Conservation (phyloP, 2,113 vertebrate species). For the Alexandromys fortis region DNA sequence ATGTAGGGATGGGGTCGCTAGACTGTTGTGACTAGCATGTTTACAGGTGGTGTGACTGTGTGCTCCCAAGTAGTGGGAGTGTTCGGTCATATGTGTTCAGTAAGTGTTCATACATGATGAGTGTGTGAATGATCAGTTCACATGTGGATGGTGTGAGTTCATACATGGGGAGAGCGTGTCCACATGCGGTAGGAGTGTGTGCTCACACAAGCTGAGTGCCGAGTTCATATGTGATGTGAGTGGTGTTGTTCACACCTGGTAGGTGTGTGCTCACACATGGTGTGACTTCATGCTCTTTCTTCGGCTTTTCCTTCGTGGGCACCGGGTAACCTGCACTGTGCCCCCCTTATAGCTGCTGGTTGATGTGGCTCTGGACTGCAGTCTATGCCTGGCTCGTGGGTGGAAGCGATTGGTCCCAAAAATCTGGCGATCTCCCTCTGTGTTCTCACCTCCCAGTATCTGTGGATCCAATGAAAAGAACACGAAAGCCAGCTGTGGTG, state of each 20-base stretch:
- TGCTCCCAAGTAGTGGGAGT: background rate
- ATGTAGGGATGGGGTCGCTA: fast-evolving
- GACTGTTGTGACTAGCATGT: fast-evolving
- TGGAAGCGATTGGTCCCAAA: background rate
- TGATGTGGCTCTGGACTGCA: background rate
- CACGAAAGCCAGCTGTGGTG: background rate
- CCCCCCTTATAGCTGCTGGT: background rate
- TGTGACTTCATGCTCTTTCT: background rate
- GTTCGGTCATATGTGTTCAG: too few species aligned
- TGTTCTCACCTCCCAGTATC: background rate
- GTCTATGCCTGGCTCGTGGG: background rate
- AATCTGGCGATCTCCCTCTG: background rate
- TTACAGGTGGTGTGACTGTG: background rate
- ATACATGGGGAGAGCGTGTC: background rate
- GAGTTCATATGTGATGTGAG: background rate
- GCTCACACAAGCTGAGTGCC: background rate
- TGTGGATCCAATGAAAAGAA: background rate
- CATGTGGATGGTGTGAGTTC: background rate
- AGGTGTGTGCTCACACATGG: background rate
- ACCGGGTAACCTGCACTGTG: background rate
- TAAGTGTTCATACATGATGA: background rate
- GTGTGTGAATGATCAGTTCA: background rate
- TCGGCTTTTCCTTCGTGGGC: fast-evolving
- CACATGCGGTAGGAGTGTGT: background rate
- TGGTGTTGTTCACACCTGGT: background rate